A percentile compares a stretch with the other conserved stretches of the same genome.
Conservation (phyloP, 2,888 invertebrate species). For the Plebejus anna region DNA sequence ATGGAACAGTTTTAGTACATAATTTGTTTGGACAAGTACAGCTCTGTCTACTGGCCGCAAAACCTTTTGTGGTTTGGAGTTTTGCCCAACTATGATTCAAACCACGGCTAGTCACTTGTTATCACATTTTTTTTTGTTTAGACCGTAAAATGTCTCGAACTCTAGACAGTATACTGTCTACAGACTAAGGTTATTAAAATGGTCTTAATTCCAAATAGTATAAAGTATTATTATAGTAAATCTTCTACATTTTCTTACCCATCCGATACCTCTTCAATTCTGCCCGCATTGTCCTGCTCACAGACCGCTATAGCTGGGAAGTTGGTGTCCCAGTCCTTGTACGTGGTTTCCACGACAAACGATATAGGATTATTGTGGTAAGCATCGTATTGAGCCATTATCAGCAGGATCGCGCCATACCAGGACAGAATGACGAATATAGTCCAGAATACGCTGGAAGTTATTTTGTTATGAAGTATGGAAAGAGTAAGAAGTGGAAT, state of each 20-base stretch:
- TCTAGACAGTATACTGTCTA: too few species aligned
- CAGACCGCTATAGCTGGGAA: conserved; percentile 87
- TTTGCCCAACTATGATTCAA: too few species aligned
- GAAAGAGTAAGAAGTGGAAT: not conserved
- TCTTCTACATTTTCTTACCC: conserved; percentile 60
- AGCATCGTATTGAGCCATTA: conserved; percentile 80
- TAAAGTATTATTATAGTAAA: too few species aligned
- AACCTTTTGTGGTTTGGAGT: too few species aligned
- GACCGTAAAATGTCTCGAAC: too few species aligned
- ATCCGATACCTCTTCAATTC: conserved; percentile 83
- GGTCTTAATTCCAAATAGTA: too few species aligned
- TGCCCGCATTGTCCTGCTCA: conserved; percentile 83
- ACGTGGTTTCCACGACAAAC: conserved; percentile 88
- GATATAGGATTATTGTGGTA: conserved; percentile 87
- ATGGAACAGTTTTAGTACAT: too few species aligned
- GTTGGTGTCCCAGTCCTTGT: conserved; percentile 86
- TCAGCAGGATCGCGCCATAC: conserved; percentile 80
- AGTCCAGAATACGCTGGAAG: conserved; percentile 81
- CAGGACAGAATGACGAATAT: conserved; percentile 81
- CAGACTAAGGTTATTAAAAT: too few species aligned
- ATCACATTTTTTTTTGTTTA: too few species aligned
- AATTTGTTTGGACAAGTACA: too few species aligned
- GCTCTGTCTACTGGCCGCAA: too few species aligned
- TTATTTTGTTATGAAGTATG: not conserved
- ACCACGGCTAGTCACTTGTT: too few species aligned